These are phyloP conservation scores for Cyphomyrmex costatus DNA, from an alignment of 1,140 invertebrate species.

Conservation along the genomic window DNA sequence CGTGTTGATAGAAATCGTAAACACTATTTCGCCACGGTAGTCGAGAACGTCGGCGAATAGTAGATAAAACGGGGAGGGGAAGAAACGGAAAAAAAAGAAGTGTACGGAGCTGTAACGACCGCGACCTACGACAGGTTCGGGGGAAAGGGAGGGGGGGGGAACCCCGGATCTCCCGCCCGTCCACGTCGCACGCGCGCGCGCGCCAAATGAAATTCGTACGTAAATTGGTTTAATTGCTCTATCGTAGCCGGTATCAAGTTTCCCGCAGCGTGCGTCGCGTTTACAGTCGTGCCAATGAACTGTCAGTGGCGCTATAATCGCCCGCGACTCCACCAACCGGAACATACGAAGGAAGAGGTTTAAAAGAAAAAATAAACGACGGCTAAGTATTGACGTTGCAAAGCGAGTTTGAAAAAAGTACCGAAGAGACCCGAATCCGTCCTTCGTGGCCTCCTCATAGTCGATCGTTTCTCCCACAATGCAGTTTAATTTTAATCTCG, in stretches of 20 bases:
- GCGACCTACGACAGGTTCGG: slow-evolving; percentile 69
- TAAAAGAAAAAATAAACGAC: slow-evolving; percentile 28
- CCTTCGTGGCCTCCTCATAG: no score
- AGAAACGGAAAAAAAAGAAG: slow-evolving; percentile 36
- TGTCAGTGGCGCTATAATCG: slow-evolving; percentile 65
- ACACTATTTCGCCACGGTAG: neutral
- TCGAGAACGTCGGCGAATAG: neutral
- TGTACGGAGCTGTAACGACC: slow-evolving; percentile 58
- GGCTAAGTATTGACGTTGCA: slow-evolving; percentile 10
- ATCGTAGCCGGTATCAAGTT: slow-evolving; percentile 73
- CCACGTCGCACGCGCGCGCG: slow-evolving; percentile 38
- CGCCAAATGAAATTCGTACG: slow-evolving; percentile 70
- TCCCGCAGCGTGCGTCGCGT: slow-evolving; percentile 69
- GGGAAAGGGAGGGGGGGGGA: neutral
- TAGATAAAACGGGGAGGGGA: neutral
- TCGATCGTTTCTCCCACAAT: no score
- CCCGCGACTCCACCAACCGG: slow-evolving; percentile 60
- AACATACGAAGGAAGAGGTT: slow-evolving; percentile 28
- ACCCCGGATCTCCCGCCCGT: slow-evolving; percentile 7
- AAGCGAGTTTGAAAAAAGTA: slow-evolving; percentile 34
- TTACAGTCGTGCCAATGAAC: slow-evolving; percentile 76
- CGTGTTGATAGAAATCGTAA: slow-evolving; percentile 27
- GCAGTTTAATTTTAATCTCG: no score
- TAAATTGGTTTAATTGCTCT: slow-evolving; percentile 76
- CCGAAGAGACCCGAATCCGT: neutral